phyloP scores from a whole-genome alignment of 2,888 invertebrate species.

The Oscheius myriophilus region DNA sequence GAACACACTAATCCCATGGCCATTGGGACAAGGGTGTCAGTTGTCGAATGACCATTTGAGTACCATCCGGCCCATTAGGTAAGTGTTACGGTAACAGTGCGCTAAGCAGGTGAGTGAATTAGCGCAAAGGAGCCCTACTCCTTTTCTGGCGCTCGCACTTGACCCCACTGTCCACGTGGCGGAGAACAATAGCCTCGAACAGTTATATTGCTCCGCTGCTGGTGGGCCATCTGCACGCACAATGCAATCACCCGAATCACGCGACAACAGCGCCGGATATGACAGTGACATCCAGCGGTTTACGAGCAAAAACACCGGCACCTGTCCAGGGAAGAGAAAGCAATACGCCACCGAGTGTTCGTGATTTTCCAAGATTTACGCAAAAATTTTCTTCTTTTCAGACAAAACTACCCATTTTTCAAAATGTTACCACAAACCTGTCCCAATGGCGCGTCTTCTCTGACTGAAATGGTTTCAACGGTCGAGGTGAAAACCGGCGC shows the following conservation, averaged over 20 bases:
- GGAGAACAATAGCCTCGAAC: slow-evolving; percentile 12
- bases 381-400: no score
- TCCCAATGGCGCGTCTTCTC: slow-evolving; percentile 50
- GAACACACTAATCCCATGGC: background rate
- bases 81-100: no score
- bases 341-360: no score
- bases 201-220: slow-evolving; percentile 2
- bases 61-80: no score
- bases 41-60: background rate
- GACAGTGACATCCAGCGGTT: no score
- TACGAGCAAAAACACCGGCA: no score
- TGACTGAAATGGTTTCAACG: slow-evolving; percentile 38
- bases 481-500: slow-evolving; percentile 36
- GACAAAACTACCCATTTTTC: slow-evolving; percentile 8
- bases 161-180: slow-evolving; percentile 25
- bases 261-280: slow-evolving; percentile 10
- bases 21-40: no score
- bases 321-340: no score
- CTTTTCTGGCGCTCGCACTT: background rate
- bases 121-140: no score
- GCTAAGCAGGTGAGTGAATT: no score
- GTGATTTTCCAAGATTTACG: no score
- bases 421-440: slow-evolving; percentile 23
- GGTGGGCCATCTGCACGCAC: slow-evolving; percentile 25
- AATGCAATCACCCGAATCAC: slow-evolving; percentile 26